Evolutionary conservation across 37 sponge, comb jelly and placozoan genomes (phyloP), one percentile per base, ranked within the genome.

Genomic region (Halichondria panicea): DNA sequence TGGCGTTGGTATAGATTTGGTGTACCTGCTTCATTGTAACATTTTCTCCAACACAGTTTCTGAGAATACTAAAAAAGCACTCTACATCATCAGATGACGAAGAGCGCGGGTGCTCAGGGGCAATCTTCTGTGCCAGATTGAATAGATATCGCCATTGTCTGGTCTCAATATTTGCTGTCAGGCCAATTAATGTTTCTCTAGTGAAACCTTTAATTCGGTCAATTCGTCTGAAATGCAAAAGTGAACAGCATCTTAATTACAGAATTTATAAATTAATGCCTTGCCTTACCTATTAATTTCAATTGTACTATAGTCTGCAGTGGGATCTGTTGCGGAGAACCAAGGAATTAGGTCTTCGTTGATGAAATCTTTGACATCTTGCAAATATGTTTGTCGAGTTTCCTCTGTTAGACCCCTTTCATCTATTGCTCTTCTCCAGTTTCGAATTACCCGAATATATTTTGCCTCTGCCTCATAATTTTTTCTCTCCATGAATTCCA

Each of bases 381-480:
- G 31, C 11, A 22, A 12, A 58, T 38, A 13, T 38, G 28, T n/a
- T 2, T 9, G 30, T 4, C 70, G 61, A 8, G 54, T 12, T 8
- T 15, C n/a, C 7, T 68, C 71, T 54, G 45, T 40, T 5, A 79
- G 62, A 6, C 80, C 71, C 40, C 80, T 12, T 35, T 79, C 71
- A 55, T 79, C 80, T 58, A 11, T n/a, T 58, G 80, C 80, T 69
- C 71, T 35, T 46, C 80, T 79, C 71, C 80, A 79, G 36, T 79
- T 79, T 11, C 52, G 46, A 24, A 69, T 27, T 4, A 30, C 42
- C 61, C 33, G 13, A 18, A 79, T 39, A 34, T 69, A 79, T n/a
- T 46, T 59, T 27, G 80, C 80, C 28, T 79, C 80, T 27, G 39
- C 37, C 12, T 4, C 12, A 40, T 56, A 72, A 12, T 39, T 25